These are phyloP conservation scores for Junonia oenone DNA, from an alignment of 2,888 invertebrate genomes.

Conservation along the genomic window DNA sequence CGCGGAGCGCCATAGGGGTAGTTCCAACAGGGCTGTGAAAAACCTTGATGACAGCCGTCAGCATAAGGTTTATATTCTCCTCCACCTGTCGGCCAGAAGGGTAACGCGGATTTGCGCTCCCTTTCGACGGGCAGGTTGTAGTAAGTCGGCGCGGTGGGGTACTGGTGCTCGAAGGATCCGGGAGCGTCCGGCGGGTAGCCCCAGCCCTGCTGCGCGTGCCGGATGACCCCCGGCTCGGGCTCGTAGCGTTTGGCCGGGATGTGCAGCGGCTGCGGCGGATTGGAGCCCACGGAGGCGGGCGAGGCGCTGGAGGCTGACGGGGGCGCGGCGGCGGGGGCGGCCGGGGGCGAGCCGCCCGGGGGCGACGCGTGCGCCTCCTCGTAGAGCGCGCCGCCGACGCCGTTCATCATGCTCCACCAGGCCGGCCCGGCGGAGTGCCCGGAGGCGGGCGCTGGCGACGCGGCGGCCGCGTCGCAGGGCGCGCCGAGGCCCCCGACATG, in stretches of 20 bases:
- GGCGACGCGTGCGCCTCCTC: conserved; percentile 84
- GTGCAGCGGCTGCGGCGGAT: conserved; percentile 89
- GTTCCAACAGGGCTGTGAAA: conserved; percentile 87
- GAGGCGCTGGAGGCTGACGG: conserved; percentile 77
- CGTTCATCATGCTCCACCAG: conserved; percentile 92
- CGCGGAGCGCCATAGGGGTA: conserved; percentile 83
- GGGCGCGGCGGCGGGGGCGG: conserved; percentile 84
- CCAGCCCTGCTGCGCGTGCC: conserved; percentile 87
- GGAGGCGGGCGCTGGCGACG: conserved; percentile 89
- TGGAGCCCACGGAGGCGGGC: conserved; percentile 82
- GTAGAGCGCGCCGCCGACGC: conserved; percentile 87
- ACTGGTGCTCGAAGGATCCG: conserved; percentile 83
- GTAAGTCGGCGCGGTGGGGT: conserved; percentile 84
- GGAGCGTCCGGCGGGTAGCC: conserved; percentile 85
- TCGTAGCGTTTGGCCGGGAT: conserved; percentile 92
- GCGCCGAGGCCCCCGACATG: conserved; percentile 83
- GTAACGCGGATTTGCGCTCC: conserved; percentile 81
- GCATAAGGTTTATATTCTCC: conserved; percentile 83
- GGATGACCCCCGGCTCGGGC: conserved; percentile 85
- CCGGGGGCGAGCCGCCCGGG: conserved; percentile 81
- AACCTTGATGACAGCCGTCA: conserved; percentile 84
- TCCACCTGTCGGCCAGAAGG: conserved; percentile 84
- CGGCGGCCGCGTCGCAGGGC: conserved; percentile 84
- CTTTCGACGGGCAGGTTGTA: conserved; percentile 86
- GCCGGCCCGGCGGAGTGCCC: conserved; percentile 91